A percentile compares a stretch with the other conserved stretches of the same genome.
These are phyloP conservation scores for Tetramorium simillimum DNA, from an alignment of 1,140 invertebrate genomes.

Conservation along the genomic window DNA sequence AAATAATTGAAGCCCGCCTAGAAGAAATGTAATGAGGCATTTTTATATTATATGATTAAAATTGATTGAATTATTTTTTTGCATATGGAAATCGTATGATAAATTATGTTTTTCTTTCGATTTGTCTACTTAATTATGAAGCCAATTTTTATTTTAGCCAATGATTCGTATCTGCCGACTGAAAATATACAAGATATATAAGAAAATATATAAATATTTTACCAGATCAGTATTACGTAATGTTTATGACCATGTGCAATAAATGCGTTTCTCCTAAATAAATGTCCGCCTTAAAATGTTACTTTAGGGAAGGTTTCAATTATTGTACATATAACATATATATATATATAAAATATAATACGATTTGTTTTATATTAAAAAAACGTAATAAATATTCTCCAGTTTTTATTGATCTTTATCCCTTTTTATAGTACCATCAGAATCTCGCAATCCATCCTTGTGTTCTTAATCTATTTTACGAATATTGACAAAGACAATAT, in stretches of 20 bases:
- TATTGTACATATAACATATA: constrained; percentile 77
- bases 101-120: constrained; percentile 44
- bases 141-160: constrained; percentile 53
- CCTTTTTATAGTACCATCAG: constrained; percentile 49
- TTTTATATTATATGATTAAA: constrained; percentile 58
- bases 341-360: constrained; percentile 68
- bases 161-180: constrained; percentile 38
- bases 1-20: constrained; percentile 75
- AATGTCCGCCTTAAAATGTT: constrained; percentile 67
- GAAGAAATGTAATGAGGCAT: constrained; percentile 66
- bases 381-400: constrained; percentile 73
- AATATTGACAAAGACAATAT: constrained; percentile 8
- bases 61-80: constrained; percentile 56
- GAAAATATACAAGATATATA: constrained; percentile 25
- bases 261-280: constrained; percentile 62
- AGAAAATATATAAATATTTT: constrained; percentile 61
- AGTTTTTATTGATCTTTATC: constrained; percentile 69
- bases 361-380: constrained; percentile 81
- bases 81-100: constrained; percentile 61
- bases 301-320: constrained; percentile 78
- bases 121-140: constrained; percentile 11
- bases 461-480: constrained; percentile 6
- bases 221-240: constrained; percentile 61
- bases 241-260: constrained; percentile 71
- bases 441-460: constrained; percentile 8